Base-by-base conservation (phyloP, 2,113 vertebrate species). In the Ictalurus punctatus region DNA sequence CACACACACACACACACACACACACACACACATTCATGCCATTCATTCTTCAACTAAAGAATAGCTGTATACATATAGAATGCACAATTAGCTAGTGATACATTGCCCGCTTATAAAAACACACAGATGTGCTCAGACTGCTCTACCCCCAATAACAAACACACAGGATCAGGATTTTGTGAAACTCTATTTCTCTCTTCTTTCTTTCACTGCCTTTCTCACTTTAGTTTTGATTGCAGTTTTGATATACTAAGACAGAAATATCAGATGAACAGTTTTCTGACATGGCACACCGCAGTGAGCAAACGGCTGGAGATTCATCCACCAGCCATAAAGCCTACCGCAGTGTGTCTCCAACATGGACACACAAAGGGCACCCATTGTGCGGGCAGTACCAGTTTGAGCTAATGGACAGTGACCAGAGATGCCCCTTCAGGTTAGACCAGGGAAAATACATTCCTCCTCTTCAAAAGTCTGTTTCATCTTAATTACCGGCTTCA, bases 261-360 rank as follows among this genome's bases (percentile, higher is more conserved):
- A 93, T 91, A 91, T 95, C 90, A 93, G 85, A 81, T 90, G 95
- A 94, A 96, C 93, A 40, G 89, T 93, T 97, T 96, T 93, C 95
- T 90, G 92, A 93, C 93, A 91, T 87, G 95, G 95, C 94, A 96
- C 96, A 96, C 94, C 95, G 95, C 83, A 92, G 91, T 94, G 95
- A 96, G 93, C 95, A 94, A 93, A 90, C 84, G 63, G 61, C 89
- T 56, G 91, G 7, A 71, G 95, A 96, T 30, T 19, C 63, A 21
- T 54, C 63, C 12, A n/a, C 44, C 76, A 69, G 86, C 65, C 90
- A 90, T 85, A 83, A 37, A 94, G 95, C 95, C 95, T 95, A 94
- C 94, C 94, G 93, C 93, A 92, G 93, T 84, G 92, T 92, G 93
- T 94, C 95, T 91, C 94, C 92, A 90, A 94, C 93, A 93, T 92